These are phyloP conservation scores for Hypocryptadius cinnamomeus DNA, from an alignment of 2,113 vertebrate species.

Conservation along the genomic window DNA sequence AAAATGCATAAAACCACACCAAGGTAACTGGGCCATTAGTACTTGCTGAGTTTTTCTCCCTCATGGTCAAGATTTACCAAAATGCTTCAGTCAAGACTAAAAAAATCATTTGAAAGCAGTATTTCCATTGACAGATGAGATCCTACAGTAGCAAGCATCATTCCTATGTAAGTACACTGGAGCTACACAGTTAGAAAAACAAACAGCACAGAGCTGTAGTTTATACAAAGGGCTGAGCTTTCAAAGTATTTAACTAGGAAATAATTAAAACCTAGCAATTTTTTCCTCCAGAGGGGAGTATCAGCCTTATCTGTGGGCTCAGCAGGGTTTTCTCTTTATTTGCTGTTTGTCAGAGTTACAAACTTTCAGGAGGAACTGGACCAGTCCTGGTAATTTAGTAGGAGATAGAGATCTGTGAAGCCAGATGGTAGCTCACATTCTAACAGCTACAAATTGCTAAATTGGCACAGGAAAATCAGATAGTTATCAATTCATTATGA, in stretches of 20 bases:
- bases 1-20: neutral
- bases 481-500: neutral
- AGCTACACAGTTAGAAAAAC: neutral
- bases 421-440: constrained; percentile 20
- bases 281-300: neutral
- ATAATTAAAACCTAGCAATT: neutral
- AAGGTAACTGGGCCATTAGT: neutral
- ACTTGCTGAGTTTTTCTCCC: neutral
- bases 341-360: neutral
- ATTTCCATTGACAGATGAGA: neutral
- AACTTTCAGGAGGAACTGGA: neutral
- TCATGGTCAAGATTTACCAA: neutral
- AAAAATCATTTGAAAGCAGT: neutral
- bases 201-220: neutral
- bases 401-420: constrained; percentile 21
- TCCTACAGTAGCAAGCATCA: neutral
- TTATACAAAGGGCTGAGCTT: neutral
- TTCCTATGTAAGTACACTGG: neutral
- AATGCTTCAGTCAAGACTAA: neutral
- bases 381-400: neutral
- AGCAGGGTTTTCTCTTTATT: neutral
- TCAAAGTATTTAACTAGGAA: neutral
- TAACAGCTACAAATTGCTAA: constrained; percentile 53
- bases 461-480: constrained; percentile 29
- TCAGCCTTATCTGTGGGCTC: neutral